These are phyloP conservation scores for Gila robusta DNA, from an alignment of 2,797 vertebrate genomes.

Conservation along the genomic window DNA sequence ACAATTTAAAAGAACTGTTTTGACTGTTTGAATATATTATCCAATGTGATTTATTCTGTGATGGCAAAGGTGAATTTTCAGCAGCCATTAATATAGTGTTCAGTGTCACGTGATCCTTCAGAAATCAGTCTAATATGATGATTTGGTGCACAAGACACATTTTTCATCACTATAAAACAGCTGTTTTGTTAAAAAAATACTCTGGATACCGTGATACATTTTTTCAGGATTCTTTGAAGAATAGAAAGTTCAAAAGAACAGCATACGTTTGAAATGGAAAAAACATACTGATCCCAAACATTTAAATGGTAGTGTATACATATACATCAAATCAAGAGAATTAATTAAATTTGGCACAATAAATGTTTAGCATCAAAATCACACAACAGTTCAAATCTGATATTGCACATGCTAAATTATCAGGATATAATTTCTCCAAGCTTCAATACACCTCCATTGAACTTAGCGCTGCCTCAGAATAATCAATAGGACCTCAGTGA, in stretches of 20 bases:
- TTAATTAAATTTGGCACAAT: not conserved
- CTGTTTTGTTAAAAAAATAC: too few relatives aligned
- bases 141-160: not conserved
- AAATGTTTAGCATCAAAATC: not conserved
- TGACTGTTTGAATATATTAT: not conserved
- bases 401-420: not conserved
- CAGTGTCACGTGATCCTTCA: too few relatives aligned
- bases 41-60: not conserved
- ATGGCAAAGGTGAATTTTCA: not conserved
- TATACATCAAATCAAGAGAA: not conserved
- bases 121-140: too few relatives aligned
- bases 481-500: slow-evolving; percentile 30
- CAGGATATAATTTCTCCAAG: slow-evolving; percentile 2
- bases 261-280: not conserved
- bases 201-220: too few relatives aligned
- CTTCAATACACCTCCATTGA: not conserved
- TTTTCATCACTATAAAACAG: too few relatives aligned
- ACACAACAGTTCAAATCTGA: not conserved
- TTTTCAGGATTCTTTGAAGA: too few relatives aligned
- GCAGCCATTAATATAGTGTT: not conserved
- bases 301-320: not conserved
- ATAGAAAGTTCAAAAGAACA: too few relatives aligned
- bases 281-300: not conserved
- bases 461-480: slow-evolving; percentile 2
- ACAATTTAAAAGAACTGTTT: not conserved